These are phyloP conservation scores for Pteria penguin DNA, from an alignment of 2,888 invertebrate genomes.

Conservation along the genomic window DNA sequence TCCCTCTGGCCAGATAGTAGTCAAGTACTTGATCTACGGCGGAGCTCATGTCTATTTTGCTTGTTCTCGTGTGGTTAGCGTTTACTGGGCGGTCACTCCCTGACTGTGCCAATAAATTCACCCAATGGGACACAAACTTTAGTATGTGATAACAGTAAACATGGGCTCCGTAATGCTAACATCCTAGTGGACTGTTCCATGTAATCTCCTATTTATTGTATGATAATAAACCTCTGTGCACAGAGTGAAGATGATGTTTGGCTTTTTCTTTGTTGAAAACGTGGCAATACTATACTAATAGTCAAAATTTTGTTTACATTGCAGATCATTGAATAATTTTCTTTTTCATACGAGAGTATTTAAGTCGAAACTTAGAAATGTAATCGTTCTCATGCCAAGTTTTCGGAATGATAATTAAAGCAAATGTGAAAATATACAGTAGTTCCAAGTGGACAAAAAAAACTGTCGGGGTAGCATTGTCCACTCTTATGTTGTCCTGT, in stretches of 20 bases:
- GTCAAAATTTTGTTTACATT: too few species aligned
- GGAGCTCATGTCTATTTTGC: slow-evolving; percentile 52
- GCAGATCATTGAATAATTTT: too few species aligned
- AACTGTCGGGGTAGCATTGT: too few species aligned
- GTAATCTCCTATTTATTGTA: slow-evolving; percentile 43
- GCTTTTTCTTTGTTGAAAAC: slow-evolving; percentile 10
- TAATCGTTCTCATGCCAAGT: too few species aligned
- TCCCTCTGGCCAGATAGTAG: slow-evolving; percentile 51
- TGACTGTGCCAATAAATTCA: slow-evolving; percentile 6
- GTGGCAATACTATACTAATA: too few species aligned
- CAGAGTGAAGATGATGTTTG: slow-evolving; percentile 43
- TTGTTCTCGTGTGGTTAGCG: too few species aligned
- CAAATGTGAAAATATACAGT: too few species aligned
- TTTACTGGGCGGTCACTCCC: background rate
- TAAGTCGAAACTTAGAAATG: too few species aligned
- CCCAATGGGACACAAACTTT: slow-evolving; percentile 2
- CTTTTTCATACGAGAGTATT: too few species aligned
- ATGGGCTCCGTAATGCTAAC: slow-evolving; percentile 18
- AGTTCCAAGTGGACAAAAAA: too few species aligned
- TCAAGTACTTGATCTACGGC: slow-evolving; percentile 68
- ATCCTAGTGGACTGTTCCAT: slow-evolving; percentile 63
- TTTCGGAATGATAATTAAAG: too few species aligned
- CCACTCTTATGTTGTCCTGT: too few species aligned
- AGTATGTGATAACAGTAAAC: slow-evolving; percentile 3
- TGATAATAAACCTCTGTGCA: slow-evolving; percentile 67